Evolutionary conservation across 2,888 invertebrate genomes (phyloP).

Genomic region (Teleogryllus oceanicus): DNA sequence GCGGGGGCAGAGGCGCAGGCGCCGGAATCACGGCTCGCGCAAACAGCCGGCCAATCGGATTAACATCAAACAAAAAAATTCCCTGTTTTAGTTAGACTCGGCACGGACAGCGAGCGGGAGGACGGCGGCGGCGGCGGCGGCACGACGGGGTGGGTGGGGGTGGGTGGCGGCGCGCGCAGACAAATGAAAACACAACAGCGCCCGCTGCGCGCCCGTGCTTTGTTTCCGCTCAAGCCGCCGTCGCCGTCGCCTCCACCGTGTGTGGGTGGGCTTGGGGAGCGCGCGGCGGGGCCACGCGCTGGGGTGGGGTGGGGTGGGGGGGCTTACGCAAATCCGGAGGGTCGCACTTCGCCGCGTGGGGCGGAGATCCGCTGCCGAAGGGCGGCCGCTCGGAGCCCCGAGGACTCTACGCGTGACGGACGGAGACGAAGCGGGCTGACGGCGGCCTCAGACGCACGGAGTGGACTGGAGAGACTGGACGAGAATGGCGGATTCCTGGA

Average conservation of each 20-base stretch:
- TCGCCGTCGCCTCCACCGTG: neutral
- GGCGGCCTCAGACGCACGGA: too few species aligned
- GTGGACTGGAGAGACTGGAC: too few species aligned
- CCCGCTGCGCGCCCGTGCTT: neutral
- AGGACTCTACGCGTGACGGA: too few species aligned
- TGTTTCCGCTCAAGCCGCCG: neutral
- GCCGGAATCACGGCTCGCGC: neutral
- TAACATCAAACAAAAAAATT: constrained; percentile 9
- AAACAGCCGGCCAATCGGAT: constrained; percentile 11
- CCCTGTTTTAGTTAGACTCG: neutral
- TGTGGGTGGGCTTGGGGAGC: neutral
- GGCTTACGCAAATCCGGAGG: too few species aligned
- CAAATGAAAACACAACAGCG: constrained; percentile 10
- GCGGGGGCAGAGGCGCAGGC: neutral
- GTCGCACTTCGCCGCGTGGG: too few species aligned
- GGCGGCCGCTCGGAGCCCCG: too few species aligned
- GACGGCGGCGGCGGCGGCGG: neutral
- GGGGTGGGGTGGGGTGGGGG: too few species aligned
- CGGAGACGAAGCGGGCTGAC: too few species aligned
- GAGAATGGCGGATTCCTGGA: too few species aligned
- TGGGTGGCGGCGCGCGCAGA: neutral
- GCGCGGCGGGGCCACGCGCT: neutral
- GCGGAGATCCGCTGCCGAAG: too few species aligned
- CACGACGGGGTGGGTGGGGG: neutral
- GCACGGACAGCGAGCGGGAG: neutral